Percentiles rank a stretch among this genome's conserved stretches.
Conservation (phyloP, 2,888 invertebrate species). For the Pammene fasciana region DNA sequence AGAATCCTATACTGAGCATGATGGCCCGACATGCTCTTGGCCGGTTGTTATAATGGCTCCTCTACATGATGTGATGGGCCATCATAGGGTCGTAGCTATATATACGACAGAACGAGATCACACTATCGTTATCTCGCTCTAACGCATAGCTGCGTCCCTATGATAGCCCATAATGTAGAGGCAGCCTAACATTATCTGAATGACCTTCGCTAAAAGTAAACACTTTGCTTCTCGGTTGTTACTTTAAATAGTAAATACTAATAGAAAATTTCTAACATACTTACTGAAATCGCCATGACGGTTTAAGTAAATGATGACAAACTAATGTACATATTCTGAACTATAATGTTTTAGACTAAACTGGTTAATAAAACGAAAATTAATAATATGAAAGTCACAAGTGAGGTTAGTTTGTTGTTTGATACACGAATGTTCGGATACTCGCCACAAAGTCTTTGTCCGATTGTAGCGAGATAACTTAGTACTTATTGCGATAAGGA, state of each 20-base stretch:
- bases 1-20: too few species aligned
- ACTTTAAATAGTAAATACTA: not conserved
- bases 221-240: not conserved
- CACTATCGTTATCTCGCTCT: too few species aligned
- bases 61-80: too few species aligned
- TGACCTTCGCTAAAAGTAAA: not conserved
- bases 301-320: not conserved
- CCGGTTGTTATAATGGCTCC: too few species aligned
- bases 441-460: constrained; percentile 10
- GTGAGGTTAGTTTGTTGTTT: constrained; percentile 19
- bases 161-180: too few species aligned
- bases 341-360: too few species aligned
- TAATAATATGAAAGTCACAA: not conserved
- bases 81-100: too few species aligned
- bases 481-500: constrained; percentile 11
- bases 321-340: not conserved
- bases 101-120: too few species aligned
- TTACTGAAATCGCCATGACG: constrained; percentile 2
- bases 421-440: constrained; percentile 22
- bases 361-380: too few species aligned
- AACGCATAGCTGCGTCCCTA: too few species aligned
- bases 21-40: too few species aligned
- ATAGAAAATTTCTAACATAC: not conserved
- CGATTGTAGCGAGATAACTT: constrained; percentile 18
- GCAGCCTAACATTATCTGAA: too few species aligned